Percentiles rank a stretch among this genome's conserved stretches.
phyloP scores from a whole-genome alignment of 2,888 invertebrate species.

The Patella ulyssiponensis region DNA sequence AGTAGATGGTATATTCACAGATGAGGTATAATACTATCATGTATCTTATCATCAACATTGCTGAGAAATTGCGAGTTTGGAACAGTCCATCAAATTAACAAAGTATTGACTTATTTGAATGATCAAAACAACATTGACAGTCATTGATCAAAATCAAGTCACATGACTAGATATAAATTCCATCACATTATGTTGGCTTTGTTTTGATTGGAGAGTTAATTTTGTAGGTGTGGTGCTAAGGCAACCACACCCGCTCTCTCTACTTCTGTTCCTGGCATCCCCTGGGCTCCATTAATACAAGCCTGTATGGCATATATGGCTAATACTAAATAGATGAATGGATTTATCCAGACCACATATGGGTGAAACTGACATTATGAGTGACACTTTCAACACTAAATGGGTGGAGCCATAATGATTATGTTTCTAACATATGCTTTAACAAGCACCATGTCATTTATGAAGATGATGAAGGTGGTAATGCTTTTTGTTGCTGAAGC shows the following conservation, averaged over 20 bases:
- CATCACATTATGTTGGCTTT: neutral
- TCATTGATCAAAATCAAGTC: conserved; percentile 6
- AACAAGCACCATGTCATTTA: neutral
- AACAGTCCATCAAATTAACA: no score
- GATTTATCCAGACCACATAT: conserved; percentile 4
- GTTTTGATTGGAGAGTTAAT: neutral
- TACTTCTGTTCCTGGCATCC: neutral
- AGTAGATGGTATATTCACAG: no score
- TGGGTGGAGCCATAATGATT: conserved; percentile 16
- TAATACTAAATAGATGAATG: neutral
- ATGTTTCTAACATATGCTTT: neutral
- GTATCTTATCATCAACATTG: no score
- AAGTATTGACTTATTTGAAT: no score
- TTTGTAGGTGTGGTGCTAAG: neutral
- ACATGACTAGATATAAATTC: neutral
- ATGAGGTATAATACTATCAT: no score
- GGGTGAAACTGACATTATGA: conserved; percentile 6
- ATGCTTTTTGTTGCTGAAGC: conserved; percentile 71
- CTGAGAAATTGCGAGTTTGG: no score
- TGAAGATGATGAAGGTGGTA: conserved; percentile 18
- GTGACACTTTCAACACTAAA: conserved; percentile 20
- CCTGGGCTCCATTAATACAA: neutral
- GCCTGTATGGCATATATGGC: no score
- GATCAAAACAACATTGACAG: neutral
- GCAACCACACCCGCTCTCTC: neutral